Evolutionary conservation across 1,140 invertebrate genomes (phyloP), one percentile per base, ranked within the genome.

Genomic region (Drosophila saltans): DNA sequence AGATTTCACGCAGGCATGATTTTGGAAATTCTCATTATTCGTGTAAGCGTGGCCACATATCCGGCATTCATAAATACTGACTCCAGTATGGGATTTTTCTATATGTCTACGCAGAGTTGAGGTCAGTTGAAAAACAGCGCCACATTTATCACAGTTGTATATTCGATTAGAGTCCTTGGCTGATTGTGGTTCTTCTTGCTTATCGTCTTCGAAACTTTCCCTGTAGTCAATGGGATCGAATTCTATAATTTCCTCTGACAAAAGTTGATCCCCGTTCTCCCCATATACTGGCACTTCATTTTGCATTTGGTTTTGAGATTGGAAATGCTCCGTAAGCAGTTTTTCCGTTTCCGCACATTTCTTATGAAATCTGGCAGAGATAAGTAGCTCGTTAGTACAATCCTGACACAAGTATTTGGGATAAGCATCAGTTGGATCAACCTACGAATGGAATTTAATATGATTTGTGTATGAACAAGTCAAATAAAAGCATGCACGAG

Each of bases 401-500:
- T 74, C 72, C 55, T 78, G 75, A 24, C 83, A 88, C 16, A 88
- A 45, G 39, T 74, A 84, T 64, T 84, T 88, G 2, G 80, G 72
- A 60, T 67, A 76, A 5, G 8, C 28, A 64, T 86, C 80, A 0
- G 2, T 21, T 6, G 24, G 56, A 16, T 73, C 59, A 0, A 81
- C 60, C 82, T 90, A 3, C 4, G 6, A 36, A 36, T 36, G 6
- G 4, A 2, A 36, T 30, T 30, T 30, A 3, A 30, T 3, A 30
- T 36, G 6, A 36, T 1, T 36, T 6, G 1, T 1, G 1, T 36
- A 7, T 36, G 6, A 36, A 36, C 3, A 36, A 36, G 1, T 1
- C 33, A 36, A 2, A 36, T 5, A 36, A 36, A 16, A 16, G 0
- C 16, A 52, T 30, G 28, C 28, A 5, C 21, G 24, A 10, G 39